Evolutionary conservation across 2,888 invertebrate species (phyloP).

Genomic region (Helobdella robusta): DNA sequence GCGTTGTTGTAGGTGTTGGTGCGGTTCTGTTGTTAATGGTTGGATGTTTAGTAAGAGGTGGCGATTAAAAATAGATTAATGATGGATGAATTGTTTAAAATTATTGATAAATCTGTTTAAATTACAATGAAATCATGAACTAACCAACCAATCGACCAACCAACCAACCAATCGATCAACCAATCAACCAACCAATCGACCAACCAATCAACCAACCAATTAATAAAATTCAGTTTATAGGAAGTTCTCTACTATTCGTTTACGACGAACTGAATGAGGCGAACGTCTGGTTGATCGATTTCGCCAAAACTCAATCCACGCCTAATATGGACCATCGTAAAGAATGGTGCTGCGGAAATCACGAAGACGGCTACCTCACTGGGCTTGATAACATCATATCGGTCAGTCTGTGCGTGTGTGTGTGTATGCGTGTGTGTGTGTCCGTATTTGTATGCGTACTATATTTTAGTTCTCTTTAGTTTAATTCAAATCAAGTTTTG

Average conservation of each 20-base stretch:
- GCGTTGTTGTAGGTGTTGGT: too few relatives aligned
- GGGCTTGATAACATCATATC: conserved; percentile 80
- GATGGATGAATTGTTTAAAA: neutral
- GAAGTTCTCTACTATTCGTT: conserved; percentile 80
- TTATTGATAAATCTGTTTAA: neutral
- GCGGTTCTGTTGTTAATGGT: too few relatives aligned
- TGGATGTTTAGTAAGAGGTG: too few relatives aligned
- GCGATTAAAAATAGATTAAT: neutral
- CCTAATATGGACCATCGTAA: conserved; percentile 55
- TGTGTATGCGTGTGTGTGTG: too few relatives aligned
- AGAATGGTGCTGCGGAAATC: conserved; percentile 90
- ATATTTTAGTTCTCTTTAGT: too few relatives aligned
- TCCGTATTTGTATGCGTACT: too few relatives aligned
- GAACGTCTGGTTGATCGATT: conserved; percentile 92
- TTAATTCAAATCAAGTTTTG: too few relatives aligned
- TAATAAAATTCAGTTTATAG: conserved; percentile 45
- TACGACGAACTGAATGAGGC: conserved; percentile 71
- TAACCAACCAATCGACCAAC: too few relatives aligned
- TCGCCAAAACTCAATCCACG: conserved; percentile 60
- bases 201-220: too few relatives aligned
- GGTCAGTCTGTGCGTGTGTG: too few relatives aligned
- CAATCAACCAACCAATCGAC: too few relatives aligned
- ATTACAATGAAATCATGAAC: neutral
- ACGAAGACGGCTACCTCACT: conserved; percentile 84
- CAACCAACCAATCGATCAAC: too few relatives aligned